Evolutionary conservation across 2,113 vertebrate genomes (phyloP), one percentile per base, ranked within the genome.

Genomic region (Cottus gobio): DNA sequence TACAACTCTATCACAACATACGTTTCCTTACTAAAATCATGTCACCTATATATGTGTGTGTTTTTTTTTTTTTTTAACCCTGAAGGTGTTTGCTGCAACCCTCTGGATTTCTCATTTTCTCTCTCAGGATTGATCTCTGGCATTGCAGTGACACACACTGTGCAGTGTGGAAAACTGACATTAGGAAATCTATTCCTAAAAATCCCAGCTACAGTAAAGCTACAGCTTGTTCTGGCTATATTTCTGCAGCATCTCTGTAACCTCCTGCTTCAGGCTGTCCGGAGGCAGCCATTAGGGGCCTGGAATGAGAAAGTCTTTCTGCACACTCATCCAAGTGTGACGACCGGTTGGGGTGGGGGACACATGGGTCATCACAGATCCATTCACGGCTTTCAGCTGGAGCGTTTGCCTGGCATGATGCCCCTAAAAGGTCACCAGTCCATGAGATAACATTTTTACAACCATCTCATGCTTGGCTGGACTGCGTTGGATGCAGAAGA

Each of bases 401-500:
- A 73, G 54, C 44, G 69, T 82, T 60, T 63, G 56, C 82, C 66
- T 83, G 81, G 89, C 84, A 71, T 52, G 36, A 81, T 84, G 86
- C 79, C 74, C 54, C 73, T 67, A 26, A 90, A 86, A 90, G 80
- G 68, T 87, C 81, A 82, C 58, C 63, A 52, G 61, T 58, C 65
- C 39, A 71, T 78, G 86, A 86, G 84, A 89, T 85, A 93, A 89
- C 88, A 92, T 90, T 89, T 90, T 88, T 44, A 71, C 67, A 85
- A 69, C 57, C 60, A 82, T 87, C 65, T 82, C 90, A 91, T 81
- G 90, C 83, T 82, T 75, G 87, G 78, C 64, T 88, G 75, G 62
- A 48, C 18, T 18, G 42, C 64, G 76, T 65, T 75, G 37, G 62
- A 67, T 61, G 60, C 50, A 72, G 37, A n/a, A 20, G 71, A 50